These are phyloP conservation scores for Eristalis pertinax DNA, from an alignment of 2,888 invertebrate genomes.

Conservation along the genomic window DNA sequence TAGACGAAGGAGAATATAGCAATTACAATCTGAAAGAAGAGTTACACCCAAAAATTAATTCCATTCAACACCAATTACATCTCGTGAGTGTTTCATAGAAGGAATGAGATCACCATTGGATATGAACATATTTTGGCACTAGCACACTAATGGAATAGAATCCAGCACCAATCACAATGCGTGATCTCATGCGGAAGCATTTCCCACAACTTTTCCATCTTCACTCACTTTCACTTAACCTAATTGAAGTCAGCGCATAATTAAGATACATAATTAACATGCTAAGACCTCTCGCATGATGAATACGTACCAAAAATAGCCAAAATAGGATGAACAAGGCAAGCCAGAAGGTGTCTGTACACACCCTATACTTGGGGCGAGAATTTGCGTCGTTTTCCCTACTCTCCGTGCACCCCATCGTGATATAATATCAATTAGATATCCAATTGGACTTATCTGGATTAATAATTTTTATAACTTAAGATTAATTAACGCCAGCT, in stretches of 20 bases:
- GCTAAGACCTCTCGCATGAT: neutral
- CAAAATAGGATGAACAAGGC: conserved; percentile 90
- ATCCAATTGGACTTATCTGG: neutral
- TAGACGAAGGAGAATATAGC: conserved; percentile 94
- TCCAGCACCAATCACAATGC: conserved; percentile 16
- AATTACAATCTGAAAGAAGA: conserved; percentile 86
- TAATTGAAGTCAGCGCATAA: conserved; percentile 33
- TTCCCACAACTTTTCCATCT: conserved; percentile 28
- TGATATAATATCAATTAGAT: conserved; percentile 37
- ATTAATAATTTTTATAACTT: conserved; percentile 8
- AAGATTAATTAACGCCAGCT: neutral
- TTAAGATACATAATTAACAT: conserved; percentile 19
- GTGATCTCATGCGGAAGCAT: conserved; percentile 33
- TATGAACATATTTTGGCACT: conserved; percentile 7
- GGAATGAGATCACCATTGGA: conserved; percentile 58
- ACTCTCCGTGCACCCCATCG: conserved; percentile 87
- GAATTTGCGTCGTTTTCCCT: conserved; percentile 82
- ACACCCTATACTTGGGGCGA: conserved; percentile 86
- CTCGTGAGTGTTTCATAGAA: neutral
- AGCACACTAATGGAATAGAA: conserved; percentile 3
- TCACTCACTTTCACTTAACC: conserved; percentile 44
- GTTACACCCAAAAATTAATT: conserved; percentile 51
- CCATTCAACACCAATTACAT: conserved; percentile 23
- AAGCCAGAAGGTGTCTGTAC: conserved; percentile 93
- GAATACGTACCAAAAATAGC: conserved; percentile 88